Conservation (phyloP, 1,140 invertebrate species). For the Bombus impatiens region DNA sequence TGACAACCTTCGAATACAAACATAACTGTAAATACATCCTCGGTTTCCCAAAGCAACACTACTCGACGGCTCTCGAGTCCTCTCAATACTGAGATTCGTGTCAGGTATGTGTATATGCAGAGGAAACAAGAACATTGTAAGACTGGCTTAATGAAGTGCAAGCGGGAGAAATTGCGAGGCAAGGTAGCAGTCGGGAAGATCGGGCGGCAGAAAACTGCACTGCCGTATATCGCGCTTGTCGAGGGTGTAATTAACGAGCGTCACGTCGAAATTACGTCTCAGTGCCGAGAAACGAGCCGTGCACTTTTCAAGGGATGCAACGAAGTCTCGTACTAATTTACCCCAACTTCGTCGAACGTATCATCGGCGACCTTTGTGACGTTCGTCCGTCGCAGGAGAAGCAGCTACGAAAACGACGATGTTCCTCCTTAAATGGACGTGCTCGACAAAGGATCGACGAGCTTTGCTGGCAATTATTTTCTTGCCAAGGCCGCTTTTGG, state of each 20-base stretch:
- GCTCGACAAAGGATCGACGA: neutral
- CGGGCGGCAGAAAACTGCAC: neutral
- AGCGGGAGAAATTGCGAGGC: neutral
- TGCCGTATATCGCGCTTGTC: neutral
- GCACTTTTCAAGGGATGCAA: neutral
- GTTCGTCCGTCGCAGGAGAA: neutral
- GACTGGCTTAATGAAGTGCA: conserved; percentile 10
- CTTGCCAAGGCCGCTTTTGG: neutral
- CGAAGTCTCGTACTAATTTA: conserved; percentile 20
- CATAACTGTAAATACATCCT: too few species aligned
- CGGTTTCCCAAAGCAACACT: too few species aligned
- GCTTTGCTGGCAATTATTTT: conserved; percentile 17
- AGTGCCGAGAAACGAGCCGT: conserved; percentile 3
- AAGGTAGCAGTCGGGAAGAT: neutral
- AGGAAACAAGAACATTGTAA: neutral
- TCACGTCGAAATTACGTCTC: conserved; percentile 15
- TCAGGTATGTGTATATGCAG: too few species aligned
- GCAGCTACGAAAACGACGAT: neutral
- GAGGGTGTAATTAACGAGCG: conserved; percentile 29
- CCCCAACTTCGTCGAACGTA: neutral
- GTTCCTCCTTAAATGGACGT: neutral
- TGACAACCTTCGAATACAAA: too few species aligned
- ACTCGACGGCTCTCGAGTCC: too few species aligned
- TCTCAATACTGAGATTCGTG: too few species aligned
- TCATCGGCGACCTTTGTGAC: conserved; percentile 2